Base-by-base conservation (phyloP, 2,113 vertebrate genomes). In the Pseudorhombus dupliciocellatus region DNA sequence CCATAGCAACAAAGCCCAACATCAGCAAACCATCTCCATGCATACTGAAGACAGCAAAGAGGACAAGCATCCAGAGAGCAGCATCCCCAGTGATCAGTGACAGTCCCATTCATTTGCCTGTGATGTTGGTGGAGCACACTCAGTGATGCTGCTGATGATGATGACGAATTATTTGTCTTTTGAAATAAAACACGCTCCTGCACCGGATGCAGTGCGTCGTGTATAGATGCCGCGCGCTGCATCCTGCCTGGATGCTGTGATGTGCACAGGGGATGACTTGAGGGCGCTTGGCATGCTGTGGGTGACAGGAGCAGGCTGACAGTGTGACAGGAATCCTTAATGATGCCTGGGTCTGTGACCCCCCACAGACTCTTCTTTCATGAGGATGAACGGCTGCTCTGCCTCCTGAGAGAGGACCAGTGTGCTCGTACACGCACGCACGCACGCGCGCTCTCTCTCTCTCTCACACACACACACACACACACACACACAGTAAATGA, bases 1-100 rank as follows among this genome's bases (percentile, higher is more conserved):
- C 90, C 89, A 93, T 92, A 79, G 89, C 89, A 92, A 93, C 92
- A 86, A 62, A 84, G 64, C 62, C 81, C 77, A 92, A 84, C 89
- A 92, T 86, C 83, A 88, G 55, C 81, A 70, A 80, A 55, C 67
- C 40, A 62, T 70, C 76, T 51, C 26, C 77, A 67, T 84, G 89
- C 79, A 90, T 79, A 87, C 82, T 73, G 85, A 90, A 56, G 40
- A 31, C 34, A 37, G 37, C 60, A 61, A 53, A 11, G 15, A 78
- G 79, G 79, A 75, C 34, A 44, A 21, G 56, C 42, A 46, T 16
- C 55, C 24, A 16, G 28, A 51, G 25, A 26, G 7, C 21, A 51
- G 26, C 42, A 40, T 28, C 5, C 37, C 4, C 37, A 3, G 37
- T 10, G 12, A 40, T 40, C 37, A 20, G n/a, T 56, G 28, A 25